These are phyloP conservation scores for Saimiri boliviensis DNA, from an alignment of 2,113 vertebrate genomes.

Conservation along the genomic window DNA sequence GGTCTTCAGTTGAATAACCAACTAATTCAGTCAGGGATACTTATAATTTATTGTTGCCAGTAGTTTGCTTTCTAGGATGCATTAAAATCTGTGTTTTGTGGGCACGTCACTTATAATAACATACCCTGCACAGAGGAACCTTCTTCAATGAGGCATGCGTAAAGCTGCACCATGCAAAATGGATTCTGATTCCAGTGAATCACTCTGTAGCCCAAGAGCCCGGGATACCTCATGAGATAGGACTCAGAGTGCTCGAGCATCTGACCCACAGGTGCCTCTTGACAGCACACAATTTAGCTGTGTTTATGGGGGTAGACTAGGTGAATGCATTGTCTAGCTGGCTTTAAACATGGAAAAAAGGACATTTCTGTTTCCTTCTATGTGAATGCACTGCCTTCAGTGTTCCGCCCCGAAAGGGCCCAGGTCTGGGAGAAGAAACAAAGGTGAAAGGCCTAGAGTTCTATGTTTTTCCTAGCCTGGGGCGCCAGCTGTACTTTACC, in stretches of 20 bases:
- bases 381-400: not conserved
- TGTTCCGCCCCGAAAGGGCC: not conserved
- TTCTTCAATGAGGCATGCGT: not conserved
- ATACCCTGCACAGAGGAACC: not conserved
- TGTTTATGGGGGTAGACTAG: not conserved
- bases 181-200: not conserved
- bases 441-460: not conserved
- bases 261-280: not conserved
- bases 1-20: constrained; percentile 54
- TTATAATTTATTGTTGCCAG: constrained; percentile 39
- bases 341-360: not conserved
- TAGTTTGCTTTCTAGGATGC: constrained; percentile 62
- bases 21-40: constrained; percentile 64
- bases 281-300: not conserved
- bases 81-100: constrained; percentile 58
- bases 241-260: not conserved
- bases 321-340: not conserved
- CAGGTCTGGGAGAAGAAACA: not conserved
- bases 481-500: not conserved
- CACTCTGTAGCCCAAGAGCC: not conserved
- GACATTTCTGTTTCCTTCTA: not conserved
- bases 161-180: not conserved
- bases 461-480: not conserved
- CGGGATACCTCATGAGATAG: not conserved
- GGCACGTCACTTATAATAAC: constrained; percentile 31